Evolutionary conservation across 2,888 invertebrate genomes (phyloP).

Genomic region (Rhodophaea formosa): DNA sequence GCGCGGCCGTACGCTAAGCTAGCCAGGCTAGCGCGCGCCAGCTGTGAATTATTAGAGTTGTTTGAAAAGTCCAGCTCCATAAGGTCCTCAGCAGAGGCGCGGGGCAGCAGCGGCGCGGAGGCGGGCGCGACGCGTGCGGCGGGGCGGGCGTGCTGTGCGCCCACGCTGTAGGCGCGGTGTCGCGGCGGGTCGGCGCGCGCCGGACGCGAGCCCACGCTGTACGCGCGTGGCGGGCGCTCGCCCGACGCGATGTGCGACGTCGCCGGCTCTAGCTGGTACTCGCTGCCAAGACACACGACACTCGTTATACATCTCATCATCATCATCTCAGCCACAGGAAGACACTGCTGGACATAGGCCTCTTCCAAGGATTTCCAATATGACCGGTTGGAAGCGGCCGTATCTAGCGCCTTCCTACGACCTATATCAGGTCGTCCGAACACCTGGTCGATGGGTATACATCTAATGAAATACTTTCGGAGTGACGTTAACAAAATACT

Average conservation of each 20-base stretch:
- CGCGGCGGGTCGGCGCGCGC: constrained; percentile 73
- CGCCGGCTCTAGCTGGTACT: constrained; percentile 91
- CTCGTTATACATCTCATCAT: no score
- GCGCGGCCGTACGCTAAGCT: background rate
- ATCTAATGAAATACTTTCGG: no score
- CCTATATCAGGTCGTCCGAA: no score
- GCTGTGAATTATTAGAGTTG: constrained; percentile 28
- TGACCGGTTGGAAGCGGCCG: no score
- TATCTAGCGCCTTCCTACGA: no score
- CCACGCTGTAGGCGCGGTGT: constrained; percentile 81
- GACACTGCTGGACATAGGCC: no score
- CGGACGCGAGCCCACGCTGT: constrained; percentile 92
- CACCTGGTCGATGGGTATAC: no score
- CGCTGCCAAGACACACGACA: constrained; percentile 59
- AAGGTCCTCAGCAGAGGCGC: constrained; percentile 85
- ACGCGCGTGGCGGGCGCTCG: constrained; percentile 86
- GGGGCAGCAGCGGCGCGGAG: constrained; percentile 48
- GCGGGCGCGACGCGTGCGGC: constrained; percentile 43
- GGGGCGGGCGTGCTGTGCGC: constrained; percentile 49
- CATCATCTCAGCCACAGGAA: no score
- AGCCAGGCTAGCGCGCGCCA: background rate
- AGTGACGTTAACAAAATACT: no score
- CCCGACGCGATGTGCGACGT: constrained; percentile 85
- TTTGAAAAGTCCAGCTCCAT: constrained; percentile 86
- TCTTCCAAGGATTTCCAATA: no score